These are phyloP conservation scores for Elachura formosa DNA, from an alignment of 2,113 vertebrate genomes.

Conservation along the genomic window DNA sequence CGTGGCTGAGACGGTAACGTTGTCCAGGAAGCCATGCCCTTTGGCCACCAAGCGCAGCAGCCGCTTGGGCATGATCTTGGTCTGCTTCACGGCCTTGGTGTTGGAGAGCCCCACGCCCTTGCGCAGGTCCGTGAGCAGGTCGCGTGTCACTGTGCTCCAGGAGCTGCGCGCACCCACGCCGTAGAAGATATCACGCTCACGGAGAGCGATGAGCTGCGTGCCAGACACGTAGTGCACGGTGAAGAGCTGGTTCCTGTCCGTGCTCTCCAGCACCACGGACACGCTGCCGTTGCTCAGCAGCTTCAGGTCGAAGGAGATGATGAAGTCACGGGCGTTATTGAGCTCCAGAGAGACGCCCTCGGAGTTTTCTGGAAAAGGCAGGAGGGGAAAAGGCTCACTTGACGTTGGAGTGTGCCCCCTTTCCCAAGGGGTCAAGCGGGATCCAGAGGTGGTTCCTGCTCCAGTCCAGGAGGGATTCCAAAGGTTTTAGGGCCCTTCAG, in stretches of 20 bases:
- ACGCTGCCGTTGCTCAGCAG: slow-evolving; percentile 88
- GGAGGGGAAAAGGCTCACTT: too few relatives aligned
- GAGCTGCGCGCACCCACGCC: slow-evolving; percentile 81
- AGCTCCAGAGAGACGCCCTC: slow-evolving; percentile 88
- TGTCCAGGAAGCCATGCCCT: slow-evolving; percentile 88
- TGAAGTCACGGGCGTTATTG: slow-evolving; percentile 91
- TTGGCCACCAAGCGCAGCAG: slow-evolving; percentile 81
- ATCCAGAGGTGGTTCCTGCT: neutral
- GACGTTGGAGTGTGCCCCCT: too few relatives aligned
- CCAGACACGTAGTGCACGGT: slow-evolving; percentile 88
- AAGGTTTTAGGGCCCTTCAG: neutral
- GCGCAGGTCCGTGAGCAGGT: slow-evolving; percentile 91
- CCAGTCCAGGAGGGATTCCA: neutral
- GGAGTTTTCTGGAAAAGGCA: too few relatives aligned
- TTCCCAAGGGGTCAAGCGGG: too few relatives aligned
- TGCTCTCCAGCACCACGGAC: slow-evolving; percentile 90
- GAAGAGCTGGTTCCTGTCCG: slow-evolving; percentile 87
- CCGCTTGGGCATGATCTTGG: slow-evolving; percentile 90
- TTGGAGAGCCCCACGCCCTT: slow-evolving; percentile 95
- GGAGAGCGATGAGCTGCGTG: slow-evolving; percentile 85
- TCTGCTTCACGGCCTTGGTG: slow-evolving; percentile 95
- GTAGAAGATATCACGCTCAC: slow-evolving; percentile 86
- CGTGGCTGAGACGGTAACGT: slow-evolving; percentile 89
- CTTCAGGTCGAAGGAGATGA: slow-evolving; percentile 91
- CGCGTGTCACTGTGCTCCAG: slow-evolving; percentile 94